Evolutionary conservation across 64 coral and sea anemone genomes (phyloP).

Genomic region (Acropora tenuis): DNA sequence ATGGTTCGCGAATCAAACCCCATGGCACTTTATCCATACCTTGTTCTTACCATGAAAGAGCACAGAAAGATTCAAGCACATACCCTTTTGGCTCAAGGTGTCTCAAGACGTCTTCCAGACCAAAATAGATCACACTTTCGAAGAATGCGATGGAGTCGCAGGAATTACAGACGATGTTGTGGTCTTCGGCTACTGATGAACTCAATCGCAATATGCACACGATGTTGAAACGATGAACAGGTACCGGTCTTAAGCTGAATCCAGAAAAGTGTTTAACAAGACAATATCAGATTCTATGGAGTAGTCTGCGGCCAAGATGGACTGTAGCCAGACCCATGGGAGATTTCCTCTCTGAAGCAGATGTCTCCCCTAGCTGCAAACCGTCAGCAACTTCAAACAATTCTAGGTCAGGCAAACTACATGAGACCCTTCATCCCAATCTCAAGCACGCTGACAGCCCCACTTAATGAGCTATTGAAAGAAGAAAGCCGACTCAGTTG

Average conservation of each 20-base stretch:
- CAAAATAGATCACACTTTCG: not conserved
- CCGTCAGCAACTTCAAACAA: not conserved
- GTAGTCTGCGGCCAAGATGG: slow-evolving; percentile 27
- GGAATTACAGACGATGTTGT: slow-evolving; percentile 1
- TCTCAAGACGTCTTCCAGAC: too few species aligned
- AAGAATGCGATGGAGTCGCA: not conserved
- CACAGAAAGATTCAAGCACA: too few species aligned
- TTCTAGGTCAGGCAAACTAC: slow-evolving; percentile 6
- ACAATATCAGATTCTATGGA: slow-evolving; percentile 8
- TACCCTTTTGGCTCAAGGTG: too few species aligned
- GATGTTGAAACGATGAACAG: slow-evolving; percentile 37
- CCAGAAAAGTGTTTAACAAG: slow-evolving; percentile 28
- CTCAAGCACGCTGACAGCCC: too few species aligned
- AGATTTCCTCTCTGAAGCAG: slow-evolving; percentile 5
- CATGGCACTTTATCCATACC: too few species aligned
- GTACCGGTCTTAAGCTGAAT: slow-evolving; percentile 34
- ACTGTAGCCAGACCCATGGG: slow-evolving; percentile 6
- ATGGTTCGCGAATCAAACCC: too few species aligned
- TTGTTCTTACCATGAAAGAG: too few species aligned
- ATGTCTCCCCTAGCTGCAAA: not conserved
- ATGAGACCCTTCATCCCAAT: not conserved
- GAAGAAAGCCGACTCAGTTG: too few species aligned
- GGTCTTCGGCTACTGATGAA: slow-evolving; percentile 1
- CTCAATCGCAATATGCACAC: slow-evolving; percentile 28
- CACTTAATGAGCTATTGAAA: too few species aligned